These are phyloP conservation scores for Pseudococcus jackbeardsleyi DNA, from an alignment of 2,888 invertebrate species.

Conservation along the genomic window DNA sequence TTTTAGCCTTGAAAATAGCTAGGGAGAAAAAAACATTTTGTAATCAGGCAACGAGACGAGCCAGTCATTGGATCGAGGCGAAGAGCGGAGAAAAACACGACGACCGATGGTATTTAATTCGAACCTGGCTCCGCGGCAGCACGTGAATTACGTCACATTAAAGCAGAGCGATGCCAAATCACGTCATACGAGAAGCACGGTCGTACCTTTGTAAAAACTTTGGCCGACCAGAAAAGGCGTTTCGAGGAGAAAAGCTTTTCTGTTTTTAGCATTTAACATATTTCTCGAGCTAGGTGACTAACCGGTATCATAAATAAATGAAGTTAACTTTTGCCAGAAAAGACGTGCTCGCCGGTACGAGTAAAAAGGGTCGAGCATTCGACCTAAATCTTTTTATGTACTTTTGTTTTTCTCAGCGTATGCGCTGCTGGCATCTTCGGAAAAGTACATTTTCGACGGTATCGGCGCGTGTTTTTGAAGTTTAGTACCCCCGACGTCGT, in stretches of 20 bases:
- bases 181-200: background rate
- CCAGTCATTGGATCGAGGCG: background rate
- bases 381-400: constrained; percentile 29
- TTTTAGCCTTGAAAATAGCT: background rate
- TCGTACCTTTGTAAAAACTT: background rate
- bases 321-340: constrained; percentile 47
- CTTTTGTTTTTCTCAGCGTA: background rate
- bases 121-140: background rate
- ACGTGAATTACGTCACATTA: background rate
- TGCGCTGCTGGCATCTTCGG: background rate
- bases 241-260: constrained; percentile 33
- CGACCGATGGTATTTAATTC: background rate
- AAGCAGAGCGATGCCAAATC: background rate
- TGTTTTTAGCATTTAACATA: constrained; percentile 34
- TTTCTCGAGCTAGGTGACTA: constrained; percentile 20
- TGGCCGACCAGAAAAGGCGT: constrained; percentile 25
- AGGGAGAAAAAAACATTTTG: background rate
- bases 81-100: background rate
- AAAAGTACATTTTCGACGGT: background rate
- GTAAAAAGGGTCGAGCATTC: constrained; percentile 28
- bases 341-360: constrained; percentile 12
- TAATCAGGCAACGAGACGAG: too few species aligned
- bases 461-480: constrained; percentile 40
- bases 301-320: constrained; percentile 48
- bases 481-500: background rate